A percentile compares a stretch with the other conserved stretches of the same genome.
phyloP scores from a whole-genome alignment of 64 coral and sea anemone genomes.

The Trachythela sp. region DNA sequence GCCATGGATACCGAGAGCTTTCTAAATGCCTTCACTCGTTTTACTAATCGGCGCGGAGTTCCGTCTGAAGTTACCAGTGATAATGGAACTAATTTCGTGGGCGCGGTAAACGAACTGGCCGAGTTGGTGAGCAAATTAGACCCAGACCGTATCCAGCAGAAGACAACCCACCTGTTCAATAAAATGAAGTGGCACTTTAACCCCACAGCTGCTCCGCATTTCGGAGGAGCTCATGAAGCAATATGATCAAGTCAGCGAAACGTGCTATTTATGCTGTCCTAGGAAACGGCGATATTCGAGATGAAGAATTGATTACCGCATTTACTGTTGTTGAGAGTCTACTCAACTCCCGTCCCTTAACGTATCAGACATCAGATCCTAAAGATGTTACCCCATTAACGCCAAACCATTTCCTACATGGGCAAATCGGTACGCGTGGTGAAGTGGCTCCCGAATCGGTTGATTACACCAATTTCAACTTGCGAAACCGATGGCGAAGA shows the following conservation, averaged over 20 bases:
- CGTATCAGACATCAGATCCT: constrained; percentile 3
- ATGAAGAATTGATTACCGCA: constrained; percentile 44
- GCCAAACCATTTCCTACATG: constrained; percentile 12
- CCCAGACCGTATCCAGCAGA: constrained; percentile 23
- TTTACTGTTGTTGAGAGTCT: neutral
- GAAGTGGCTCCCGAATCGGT: constrained; percentile 41
- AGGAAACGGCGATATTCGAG: constrained; percentile 23
- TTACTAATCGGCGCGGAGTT: constrained; percentile 19
- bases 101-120: constrained; percentile 19
- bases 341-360: too few species aligned
- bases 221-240: constrained; percentile 18
- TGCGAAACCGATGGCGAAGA: constrained; percentile 34
- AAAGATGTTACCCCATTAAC: constrained; percentile 34
- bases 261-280: constrained; percentile 25
- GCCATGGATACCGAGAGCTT: too few species aligned
- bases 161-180: constrained; percentile 5
- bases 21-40: constrained; percentile 23
- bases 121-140: constrained; percentile 22
- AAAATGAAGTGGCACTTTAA: constrained; percentile 27
- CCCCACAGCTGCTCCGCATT: constrained; percentile 26
- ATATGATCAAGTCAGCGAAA: constrained; percentile 37
- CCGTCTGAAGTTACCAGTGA: constrained; percentile 36
- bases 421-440: constrained; percentile 52
- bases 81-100: constrained; percentile 46
- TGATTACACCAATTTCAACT: neutral